A percentile compares a stretch with the other conserved stretches of the same genome.
Conservation (phyloP, 2,113 vertebrate species). For the Callopanchax toddi region DNA sequence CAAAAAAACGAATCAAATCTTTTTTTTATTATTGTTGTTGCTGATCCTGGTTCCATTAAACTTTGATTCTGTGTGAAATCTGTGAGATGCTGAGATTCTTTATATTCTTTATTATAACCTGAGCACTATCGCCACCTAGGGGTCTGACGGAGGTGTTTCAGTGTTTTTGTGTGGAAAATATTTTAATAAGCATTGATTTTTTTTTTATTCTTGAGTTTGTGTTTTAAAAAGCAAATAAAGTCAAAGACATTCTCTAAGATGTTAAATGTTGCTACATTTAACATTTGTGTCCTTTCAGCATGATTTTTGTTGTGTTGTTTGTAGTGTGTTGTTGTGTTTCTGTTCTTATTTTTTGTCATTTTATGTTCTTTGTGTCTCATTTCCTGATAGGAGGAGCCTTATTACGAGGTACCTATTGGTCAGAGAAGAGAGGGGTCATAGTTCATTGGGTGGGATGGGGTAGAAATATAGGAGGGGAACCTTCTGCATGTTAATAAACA, state of each 20-base stretch:
- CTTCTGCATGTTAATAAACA: conserved; percentile 54
- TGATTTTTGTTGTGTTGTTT: conserved; percentile 2
- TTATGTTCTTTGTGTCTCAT: conserved; percentile 56
- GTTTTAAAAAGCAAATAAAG: no score
- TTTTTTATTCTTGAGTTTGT: no score
- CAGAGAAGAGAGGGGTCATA: conserved; percentile 45
- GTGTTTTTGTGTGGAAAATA: no score
- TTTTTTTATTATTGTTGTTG: no score
- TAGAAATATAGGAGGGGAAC: not conserved
- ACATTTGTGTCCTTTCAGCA: conserved; percentile 9
- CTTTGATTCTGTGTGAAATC: no score
- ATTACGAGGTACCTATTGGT: conserved; percentile 79
- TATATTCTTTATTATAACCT: no score
- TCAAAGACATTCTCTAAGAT: no score
- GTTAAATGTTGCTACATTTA: conserved; percentile 36
- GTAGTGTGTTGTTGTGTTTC: conserved; percentile 33
- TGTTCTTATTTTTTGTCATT: conserved; percentile 61
- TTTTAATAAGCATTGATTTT: no score
- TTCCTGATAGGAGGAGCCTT: conserved; percentile 79
- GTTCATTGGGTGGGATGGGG: conserved; percentile 29
- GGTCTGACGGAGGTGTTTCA: no score
- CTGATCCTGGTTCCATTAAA: no score
- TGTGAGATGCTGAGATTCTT: no score
- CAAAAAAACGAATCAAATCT: not conserved
- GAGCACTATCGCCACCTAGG: no score